Evolutionary conservation across 2,113 vertebrate species (phyloP).

Genomic region (Sialia sialis): DNA sequence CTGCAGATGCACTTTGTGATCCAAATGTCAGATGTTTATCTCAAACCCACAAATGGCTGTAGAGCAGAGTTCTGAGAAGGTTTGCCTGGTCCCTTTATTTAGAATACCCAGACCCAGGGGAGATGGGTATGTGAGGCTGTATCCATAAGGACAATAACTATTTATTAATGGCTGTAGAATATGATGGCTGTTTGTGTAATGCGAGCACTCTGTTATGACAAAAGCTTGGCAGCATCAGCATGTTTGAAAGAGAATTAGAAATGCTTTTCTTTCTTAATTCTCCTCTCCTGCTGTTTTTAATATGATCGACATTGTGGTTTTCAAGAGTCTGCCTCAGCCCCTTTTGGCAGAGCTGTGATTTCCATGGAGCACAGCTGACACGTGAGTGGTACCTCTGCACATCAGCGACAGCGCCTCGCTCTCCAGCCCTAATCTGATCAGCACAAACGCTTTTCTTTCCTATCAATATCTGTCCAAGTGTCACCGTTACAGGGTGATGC

Average conservation of each 20-base stretch:
- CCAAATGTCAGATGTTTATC: constrained; percentile 48
- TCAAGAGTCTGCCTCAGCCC: constrained; percentile 62
- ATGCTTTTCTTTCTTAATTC: constrained; percentile 82
- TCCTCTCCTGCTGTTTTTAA: constrained; percentile 79
- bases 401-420: not conserved
- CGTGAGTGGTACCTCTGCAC: constrained; percentile 37
- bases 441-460: not conserved
- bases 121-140: constrained; percentile 54
- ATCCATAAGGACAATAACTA: constrained; percentile 70
- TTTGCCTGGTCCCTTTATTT: constrained; percentile 66
- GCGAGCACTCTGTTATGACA: constrained; percentile 74
- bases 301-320: constrained; percentile 77
- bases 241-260: constrained; percentile 78
- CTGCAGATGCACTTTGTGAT: constrained; percentile 53
- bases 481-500: constrained; percentile 18
- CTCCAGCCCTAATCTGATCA: constrained; percentile 49
- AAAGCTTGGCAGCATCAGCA: constrained; percentile 72
- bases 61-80: constrained; percentile 33
- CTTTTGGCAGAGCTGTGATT: constrained; percentile 75
- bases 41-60: constrained; percentile 1
- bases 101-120: constrained; percentile 38
- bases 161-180: constrained; percentile 68
- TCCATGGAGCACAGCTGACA: constrained; percentile 70
- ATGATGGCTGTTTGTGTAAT: constrained; percentile 71
- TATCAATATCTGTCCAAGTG: constrained; percentile 17